Base-by-base conservation (phyloP, 2,888 invertebrate species). In the Loripinus fragilis region DNA sequence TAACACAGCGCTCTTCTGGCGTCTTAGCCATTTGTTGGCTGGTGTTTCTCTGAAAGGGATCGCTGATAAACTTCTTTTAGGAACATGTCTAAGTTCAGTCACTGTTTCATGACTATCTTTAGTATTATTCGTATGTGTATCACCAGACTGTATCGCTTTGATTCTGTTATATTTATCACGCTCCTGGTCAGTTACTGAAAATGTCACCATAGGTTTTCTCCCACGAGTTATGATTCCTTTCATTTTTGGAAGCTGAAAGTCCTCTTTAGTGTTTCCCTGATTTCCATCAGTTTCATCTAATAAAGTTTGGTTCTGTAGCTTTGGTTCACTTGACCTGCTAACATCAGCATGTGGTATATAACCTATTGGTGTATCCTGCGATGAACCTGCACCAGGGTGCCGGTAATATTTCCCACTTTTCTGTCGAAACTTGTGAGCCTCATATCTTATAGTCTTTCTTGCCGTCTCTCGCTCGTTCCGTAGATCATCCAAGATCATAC, bases 401-500 rank as follows among this genome's bases (percentile, higher is more conserved):
- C 30, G 70, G 60, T 69, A 69, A 30, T 78, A 76, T 33, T 71
- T 77, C 20, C 55, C 69, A 48, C 80, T 81, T 41, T 74, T 73
- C 42, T 79, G 78, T 15, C 85, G 80, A 33, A 83, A 83, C 60
- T 86, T 86, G 50, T 86, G 86, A 8, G 85, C 81, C 69, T 86
- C 85, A 33, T 78, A 81, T 20, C 81, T 74, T 45, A 85, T 81
- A 0, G 71, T 71, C 50, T 76, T 83, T 48, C 74, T 70, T 2
- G 81, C 75, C 12, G 80, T 72, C 33, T 77, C 76, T 15, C 74
- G 65, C 60, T 85, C 83, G 2, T 66, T 79, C 23, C 80, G 78
- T 28, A 86, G 83, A 50, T 85, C 86, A 42, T 81, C 80, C 60
- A 85, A 55, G 0, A 86, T 35, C 86, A 85, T 85, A 41, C 80